Base-by-base conservation (phyloP, 2,797 vertebrate genomes). In the Tadarida brasiliensis region DNA sequence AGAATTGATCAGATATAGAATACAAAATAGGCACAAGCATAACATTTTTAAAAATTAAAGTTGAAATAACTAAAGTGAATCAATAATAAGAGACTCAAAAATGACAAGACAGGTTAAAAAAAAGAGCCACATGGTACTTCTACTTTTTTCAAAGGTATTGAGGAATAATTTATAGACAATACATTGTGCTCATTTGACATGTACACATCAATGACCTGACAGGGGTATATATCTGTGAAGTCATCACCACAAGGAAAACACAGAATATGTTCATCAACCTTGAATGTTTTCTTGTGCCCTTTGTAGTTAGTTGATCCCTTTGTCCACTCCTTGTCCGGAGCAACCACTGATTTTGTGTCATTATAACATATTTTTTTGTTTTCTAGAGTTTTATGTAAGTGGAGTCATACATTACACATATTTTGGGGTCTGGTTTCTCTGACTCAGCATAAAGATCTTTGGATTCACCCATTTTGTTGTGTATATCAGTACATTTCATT, bases 311-410 rank as follows among this genome's bases (percentile, higher is more conserved):
- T 28, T 26, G 59, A 39, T 10, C 4, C 15, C 14, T 88, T 1
- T 28, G 39, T 90, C 35, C 6, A 30, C 3, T 11, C 39, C 4
- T 2, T 5, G 14, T 17, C 20, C n/a, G 4, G 2, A 11, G 33
- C 63, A 51, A 54, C 54, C 57, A 33, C 8, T 20, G 63, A 59
- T 80, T 73, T 8, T n/a, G n/a, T 81, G 12, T 91, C 47, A 61
- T 15, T 56, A 22, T 20, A 49, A 77, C n/a, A 83, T 2, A 70
- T 24, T 74, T 87, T 87, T 16, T 26, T 20, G 22, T 88, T 94
- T 90, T 86, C 73, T 59, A 68, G 61, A 91, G 80, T 93, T 89
- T 81, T 78, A 19, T 63, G 5, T 56, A 57, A 91, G 73, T 88
- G 57, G 5, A 80, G 47, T 88, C 22, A 26, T 81, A 44, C 10